These are phyloP conservation scores for Cryptocephalus primarius DNA, from an alignment of 2,888 invertebrate genomes.

Conservation along the genomic window DNA sequence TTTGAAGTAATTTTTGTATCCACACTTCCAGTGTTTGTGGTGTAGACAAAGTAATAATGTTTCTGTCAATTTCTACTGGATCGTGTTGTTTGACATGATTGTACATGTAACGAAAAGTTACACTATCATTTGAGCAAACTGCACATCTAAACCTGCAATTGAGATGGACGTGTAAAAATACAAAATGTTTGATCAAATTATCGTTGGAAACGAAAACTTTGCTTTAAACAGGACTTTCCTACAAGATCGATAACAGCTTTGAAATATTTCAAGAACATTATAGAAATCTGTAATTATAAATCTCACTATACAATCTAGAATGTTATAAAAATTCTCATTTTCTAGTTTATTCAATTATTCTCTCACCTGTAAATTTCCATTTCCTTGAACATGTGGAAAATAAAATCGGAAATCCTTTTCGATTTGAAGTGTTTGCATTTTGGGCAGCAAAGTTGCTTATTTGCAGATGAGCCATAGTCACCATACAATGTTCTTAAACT, in stretches of 20 bases:
- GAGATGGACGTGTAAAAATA: slow-evolving; percentile 14
- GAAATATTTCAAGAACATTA: neutral
- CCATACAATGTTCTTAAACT: slow-evolving; percentile 18
- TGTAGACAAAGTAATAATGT: slow-evolving; percentile 12
- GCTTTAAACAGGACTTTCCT: no score
- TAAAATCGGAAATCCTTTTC: slow-evolving; percentile 47
- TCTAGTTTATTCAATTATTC: no score
- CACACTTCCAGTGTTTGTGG: slow-evolving; percentile 22
- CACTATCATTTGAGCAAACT: slow-evolving; percentile 46
- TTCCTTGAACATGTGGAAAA: slow-evolving; percentile 56
- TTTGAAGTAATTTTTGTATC: slow-evolving; percentile 21
- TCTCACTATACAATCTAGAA: no score
- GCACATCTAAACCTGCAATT: slow-evolving; percentile 46
- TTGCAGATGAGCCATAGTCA: slow-evolving; percentile 42
- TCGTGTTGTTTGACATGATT: slow-evolving; percentile 44
- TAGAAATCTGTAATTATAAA: no score
- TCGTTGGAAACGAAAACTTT: neutral
- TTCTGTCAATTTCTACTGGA: slow-evolving; percentile 4
- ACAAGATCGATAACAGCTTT: no score
- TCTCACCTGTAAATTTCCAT: slow-evolving; percentile 51
- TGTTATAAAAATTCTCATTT: no score
- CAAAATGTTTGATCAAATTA: slow-evolving; percentile 1
- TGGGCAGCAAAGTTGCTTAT: slow-evolving; percentile 48
- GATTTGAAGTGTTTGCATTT: slow-evolving; percentile 49
- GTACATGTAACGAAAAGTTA: slow-evolving; percentile 42